These are phyloP conservation scores for Grantiella picta DNA, from an alignment of 2,113 vertebrate species.

Conservation along the genomic window DNA sequence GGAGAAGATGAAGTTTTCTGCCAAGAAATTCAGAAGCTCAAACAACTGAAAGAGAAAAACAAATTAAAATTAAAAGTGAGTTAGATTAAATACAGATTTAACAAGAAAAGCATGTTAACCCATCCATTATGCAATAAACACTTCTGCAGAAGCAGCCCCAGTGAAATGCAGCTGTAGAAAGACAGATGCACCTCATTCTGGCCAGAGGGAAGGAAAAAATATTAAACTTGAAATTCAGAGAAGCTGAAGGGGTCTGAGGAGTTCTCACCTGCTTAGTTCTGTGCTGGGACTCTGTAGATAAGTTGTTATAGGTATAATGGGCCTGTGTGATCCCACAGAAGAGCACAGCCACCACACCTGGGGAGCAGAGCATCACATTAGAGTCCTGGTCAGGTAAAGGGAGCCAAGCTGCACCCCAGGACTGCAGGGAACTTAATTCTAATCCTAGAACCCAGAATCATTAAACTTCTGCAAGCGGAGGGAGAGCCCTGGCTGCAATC, in stretches of 20 bases:
- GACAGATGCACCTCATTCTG: not conserved
- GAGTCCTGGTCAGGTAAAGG: not conserved
- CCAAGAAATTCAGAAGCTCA: slow-evolving; percentile 97
- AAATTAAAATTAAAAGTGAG: slow-evolving; percentile 22
- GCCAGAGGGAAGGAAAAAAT: not conserved
- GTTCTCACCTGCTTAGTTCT: slow-evolving; percentile 92
- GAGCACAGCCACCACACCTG: slow-evolving; percentile 95
- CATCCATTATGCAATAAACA: not conserved
- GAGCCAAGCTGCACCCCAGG: not conserved
- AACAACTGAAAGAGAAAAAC: slow-evolving; percentile 84
- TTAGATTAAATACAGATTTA: not conserved
- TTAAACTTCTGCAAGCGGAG: not conserved
- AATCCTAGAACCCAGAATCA: not conserved
- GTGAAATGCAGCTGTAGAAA: not conserved
- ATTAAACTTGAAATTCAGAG: not conserved
- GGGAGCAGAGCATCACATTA: not conserved
- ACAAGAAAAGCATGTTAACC: not conserved
- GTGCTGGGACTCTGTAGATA: slow-evolving; percentile 93
- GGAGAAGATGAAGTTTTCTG: slow-evolving; percentile 99
- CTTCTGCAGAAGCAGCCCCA: not conserved
- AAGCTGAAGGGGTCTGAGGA: not conserved
- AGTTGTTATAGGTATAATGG: slow-evolving; percentile 97
- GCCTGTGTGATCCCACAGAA: slow-evolving; percentile 98
- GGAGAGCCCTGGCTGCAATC: fast-evolving
- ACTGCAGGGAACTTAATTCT: not conserved